phyloP scores from a whole-genome alignment of 2,113 vertebrate species.

The Antechinus flavipes region DNA sequence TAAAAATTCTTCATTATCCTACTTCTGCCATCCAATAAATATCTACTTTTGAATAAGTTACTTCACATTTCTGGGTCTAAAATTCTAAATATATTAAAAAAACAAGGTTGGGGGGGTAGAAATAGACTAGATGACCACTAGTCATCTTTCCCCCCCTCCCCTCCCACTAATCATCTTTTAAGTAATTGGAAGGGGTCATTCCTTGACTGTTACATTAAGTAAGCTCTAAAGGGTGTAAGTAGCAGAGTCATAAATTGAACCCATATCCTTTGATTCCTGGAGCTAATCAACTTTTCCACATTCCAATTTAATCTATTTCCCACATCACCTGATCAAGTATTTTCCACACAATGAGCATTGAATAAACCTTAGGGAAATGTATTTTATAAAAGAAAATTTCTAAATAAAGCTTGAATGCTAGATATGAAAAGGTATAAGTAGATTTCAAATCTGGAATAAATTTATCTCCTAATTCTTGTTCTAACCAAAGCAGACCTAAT shows the following conservation, averaged over 20 bases:
- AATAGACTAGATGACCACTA: background rate
- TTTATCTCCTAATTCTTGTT: background rate
- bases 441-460: background rate
- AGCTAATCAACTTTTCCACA: slow-evolving; percentile 43
- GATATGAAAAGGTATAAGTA: background rate
- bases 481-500: background rate
- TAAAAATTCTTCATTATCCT: background rate
- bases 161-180: background rate
- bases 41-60: slow-evolving; percentile 47
- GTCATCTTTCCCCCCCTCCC: background rate
- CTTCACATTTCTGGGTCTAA: slow-evolving; percentile 1
- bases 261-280: background rate
- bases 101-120: background rate
- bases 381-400: background rate
- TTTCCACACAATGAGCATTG: background rate
- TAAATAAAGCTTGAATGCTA: background rate
- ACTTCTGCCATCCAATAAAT: background rate
- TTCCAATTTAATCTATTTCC: background rate
- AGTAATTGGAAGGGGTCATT: background rate
- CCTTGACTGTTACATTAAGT: background rate
- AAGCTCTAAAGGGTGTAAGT: background rate
- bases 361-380: background rate
- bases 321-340: background rate
- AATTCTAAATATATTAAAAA: background rate
- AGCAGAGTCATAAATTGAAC: background rate